Evolutionary conservation across 37 sponge, comb jelly and placozoan genomes (phyloP), one percentile per base, ranked within the genome.

Genomic region (Petrosia ficiformis): DNA sequence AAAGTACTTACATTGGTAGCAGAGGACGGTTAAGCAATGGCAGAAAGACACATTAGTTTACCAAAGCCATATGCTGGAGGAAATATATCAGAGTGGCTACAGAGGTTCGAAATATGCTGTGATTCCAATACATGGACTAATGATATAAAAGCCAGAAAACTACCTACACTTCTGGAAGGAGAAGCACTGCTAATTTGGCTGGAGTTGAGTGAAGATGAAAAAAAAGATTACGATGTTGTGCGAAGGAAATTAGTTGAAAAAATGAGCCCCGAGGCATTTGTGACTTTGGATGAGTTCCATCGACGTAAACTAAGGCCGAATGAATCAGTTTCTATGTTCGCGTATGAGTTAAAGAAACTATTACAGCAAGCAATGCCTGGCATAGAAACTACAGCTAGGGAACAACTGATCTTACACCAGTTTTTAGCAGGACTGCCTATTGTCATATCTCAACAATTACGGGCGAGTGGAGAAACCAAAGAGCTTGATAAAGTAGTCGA

Each of bases 1-100:
- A 19, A 14, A 56, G 40, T 52, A 41, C 30, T 72, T 75, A 83
- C 84, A 83, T 69, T 83, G 84, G 84, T 83, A 83, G 77, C 84
- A 83, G 81, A 80, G 81, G 71, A 72, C 41, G 71, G 70, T 79
- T 70, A 35, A 29, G 33, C 31, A 42, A 31, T 31, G 37, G 70
- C 37, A 39, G 70, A 16, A 16, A 26, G 72, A 29, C 54, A 72
- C 30, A 56, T 76, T 24, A 41, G 43, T 31, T 22, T 77, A 19
- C 67, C 67, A 26, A 77, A 65, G 42, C 77, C 67, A 10, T 65
- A 58, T 22, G 63, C 26, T n/a, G 29, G 22, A 3, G 77, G 54
- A 19, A 60, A 77, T 34, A 44, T 41, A 8, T 24, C 1, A 3
- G 65, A 61, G 14, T 76, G 77, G 77, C 37, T 77, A 10, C 26